phyloP scores from a whole-genome alignment of 1,140 invertebrate genomes.

The Pogonomyrmex barbatus region DNA sequence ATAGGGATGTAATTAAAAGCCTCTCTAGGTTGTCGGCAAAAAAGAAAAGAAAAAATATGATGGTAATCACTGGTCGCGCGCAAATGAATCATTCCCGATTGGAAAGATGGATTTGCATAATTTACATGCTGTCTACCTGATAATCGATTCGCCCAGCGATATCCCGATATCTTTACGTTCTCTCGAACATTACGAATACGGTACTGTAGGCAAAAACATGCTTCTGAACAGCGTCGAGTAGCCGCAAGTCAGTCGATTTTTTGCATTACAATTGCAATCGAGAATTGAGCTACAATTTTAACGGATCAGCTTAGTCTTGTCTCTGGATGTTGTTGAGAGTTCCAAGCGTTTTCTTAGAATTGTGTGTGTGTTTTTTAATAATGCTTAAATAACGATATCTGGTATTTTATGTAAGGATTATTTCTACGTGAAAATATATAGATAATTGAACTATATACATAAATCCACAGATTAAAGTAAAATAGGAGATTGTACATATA shows the following conservation, averaged over 20 bases:
- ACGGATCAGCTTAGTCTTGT: conserved; percentile 34
- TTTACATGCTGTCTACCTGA: conserved; percentile 20
- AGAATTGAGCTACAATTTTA: conserved; percentile 13
- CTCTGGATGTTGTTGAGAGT: background rate
- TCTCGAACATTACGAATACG: conserved; percentile 25
- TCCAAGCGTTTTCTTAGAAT: background rate
- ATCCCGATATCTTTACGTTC: conserved; percentile 23
- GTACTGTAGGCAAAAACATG: conserved; percentile 11
- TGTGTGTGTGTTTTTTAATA: background rate
- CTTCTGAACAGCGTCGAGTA: background rate
- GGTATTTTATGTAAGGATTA: background rate
- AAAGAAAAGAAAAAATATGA: background rate
- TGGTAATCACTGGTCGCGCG: conserved; percentile 12
- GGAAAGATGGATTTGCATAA: conserved; percentile 53
- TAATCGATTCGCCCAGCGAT: conserved; percentile 29
- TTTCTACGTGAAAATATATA: background rate
- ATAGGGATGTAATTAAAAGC: conserved; percentile 30
- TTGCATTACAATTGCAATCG: background rate
- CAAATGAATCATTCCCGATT: conserved; percentile 41
- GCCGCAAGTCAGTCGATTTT: background rate
- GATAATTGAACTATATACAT: too few species aligned
- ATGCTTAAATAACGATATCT: background rate
- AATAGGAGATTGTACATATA: too few species aligned
- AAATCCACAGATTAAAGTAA: too few species aligned
- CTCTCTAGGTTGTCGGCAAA: background rate